These are phyloP conservation scores for Phania funesta DNA, from an alignment of 2,888 invertebrate species.

Conservation along the genomic window DNA sequence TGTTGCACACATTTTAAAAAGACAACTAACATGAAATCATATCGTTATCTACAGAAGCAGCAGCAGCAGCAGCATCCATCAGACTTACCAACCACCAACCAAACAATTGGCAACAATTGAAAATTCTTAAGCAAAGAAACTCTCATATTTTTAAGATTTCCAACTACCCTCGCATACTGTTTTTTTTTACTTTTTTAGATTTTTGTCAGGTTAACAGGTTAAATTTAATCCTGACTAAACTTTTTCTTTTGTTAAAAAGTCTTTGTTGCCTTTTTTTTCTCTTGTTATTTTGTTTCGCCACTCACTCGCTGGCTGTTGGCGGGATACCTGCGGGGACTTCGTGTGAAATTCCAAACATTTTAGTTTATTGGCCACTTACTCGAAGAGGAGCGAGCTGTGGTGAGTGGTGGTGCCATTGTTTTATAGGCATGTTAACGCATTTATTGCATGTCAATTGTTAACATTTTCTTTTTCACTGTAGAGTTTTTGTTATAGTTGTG, in stretches of 20 bases:
- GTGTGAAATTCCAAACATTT: slow-evolving; percentile 58
- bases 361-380: slow-evolving; percentile 1
- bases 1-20: slow-evolving; percentile 53
- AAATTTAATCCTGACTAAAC: slow-evolving; percentile 58
- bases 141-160: slow-evolving; percentile 11
- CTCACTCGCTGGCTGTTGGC: background rate
- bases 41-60: slow-evolving; percentile 19
- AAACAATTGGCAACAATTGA: background rate
- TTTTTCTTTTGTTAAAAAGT: slow-evolving; percentile 41
- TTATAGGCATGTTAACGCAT: slow-evolving; percentile 58
- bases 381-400: background rate
- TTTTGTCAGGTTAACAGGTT: slow-evolving; percentile 61
- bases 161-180: slow-evolving; percentile 55
- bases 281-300: background rate
- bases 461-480: slow-evolving; percentile 27
- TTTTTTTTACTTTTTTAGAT: slow-evolving; percentile 11
- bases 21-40: slow-evolving; percentile 52
- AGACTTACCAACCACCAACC: background rate
- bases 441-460: slow-evolving; percentile 63
- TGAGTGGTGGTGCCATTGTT: slow-evolving; percentile 39
- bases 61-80: slow-evolving; percentile 10
- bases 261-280: background rate
- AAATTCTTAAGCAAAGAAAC: background rate
- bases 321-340: slow-evolving; percentile 47
- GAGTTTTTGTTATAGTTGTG: slow-evolving; percentile 16